Conservation (phyloP, 1,140 invertebrate species). For the Drosophila nannoptera region DNA sequence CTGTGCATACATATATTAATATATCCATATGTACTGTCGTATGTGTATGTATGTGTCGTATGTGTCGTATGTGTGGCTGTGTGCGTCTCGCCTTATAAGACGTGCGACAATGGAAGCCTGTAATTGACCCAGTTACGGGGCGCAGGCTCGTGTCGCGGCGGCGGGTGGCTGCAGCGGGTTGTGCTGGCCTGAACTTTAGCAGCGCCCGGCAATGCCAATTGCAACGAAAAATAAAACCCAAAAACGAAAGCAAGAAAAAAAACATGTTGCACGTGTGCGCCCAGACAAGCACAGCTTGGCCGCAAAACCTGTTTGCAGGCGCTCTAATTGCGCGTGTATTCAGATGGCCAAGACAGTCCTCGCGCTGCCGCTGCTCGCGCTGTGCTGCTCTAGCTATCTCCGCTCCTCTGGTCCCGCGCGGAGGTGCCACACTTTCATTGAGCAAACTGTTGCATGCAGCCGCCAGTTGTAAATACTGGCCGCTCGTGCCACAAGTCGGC, state of each 20-base stretch:
- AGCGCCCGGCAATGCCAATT: constrained; percentile 39
- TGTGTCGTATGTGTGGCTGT: not conserved
- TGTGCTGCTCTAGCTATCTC: not conserved
- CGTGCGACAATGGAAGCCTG: constrained; percentile 69
- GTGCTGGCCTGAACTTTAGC: constrained; percentile 56
- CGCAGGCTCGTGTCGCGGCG: constrained; percentile 27
- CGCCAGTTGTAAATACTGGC: constrained; percentile 58
- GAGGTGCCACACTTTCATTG: constrained; percentile 67
- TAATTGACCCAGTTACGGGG: constrained; percentile 67
- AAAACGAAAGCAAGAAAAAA: not conserved
- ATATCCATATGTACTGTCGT: not conserved
- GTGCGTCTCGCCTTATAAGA: constrained; percentile 30
- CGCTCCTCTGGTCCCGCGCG: not conserved
- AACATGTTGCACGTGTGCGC: constrained; percentile 34
- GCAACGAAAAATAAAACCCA: constrained; percentile 2
- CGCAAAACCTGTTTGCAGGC: constrained; percentile 60
- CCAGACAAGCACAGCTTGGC: constrained; percentile 25
- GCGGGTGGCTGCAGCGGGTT: constrained; percentile 30
- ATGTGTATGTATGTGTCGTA: constrained; percentile 1
- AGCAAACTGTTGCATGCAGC: constrained; percentile 68
- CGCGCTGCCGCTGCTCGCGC: not conserved
- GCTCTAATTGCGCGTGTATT: constrained; percentile 61
- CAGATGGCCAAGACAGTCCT: constrained; percentile 10
- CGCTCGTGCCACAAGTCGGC: constrained; percentile 42
- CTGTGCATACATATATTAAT: constrained; percentile 9